phyloP scores from a whole-genome alignment of 2,113 vertebrate species.

The Quiscalus mexicanus region DNA sequence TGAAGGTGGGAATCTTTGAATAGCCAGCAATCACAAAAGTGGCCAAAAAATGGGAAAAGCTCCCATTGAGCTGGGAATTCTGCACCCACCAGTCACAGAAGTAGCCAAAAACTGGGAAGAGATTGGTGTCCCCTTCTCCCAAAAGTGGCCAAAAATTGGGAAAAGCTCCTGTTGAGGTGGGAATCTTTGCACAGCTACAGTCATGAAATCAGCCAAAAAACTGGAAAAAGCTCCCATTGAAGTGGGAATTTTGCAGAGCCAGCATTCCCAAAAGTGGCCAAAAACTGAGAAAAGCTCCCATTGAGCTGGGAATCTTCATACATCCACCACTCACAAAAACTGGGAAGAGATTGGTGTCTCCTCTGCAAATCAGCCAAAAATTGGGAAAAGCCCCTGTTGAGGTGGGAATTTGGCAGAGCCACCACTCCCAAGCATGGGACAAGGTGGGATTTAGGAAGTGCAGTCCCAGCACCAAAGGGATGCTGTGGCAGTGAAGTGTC shows the following conservation, averaged over 20 bases:
- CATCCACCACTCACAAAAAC: not conserved
- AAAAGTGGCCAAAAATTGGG: rapidly evolving
- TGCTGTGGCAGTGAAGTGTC: rapidly evolving
- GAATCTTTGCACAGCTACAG: rapidly evolving
- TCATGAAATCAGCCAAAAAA: rapidly evolving
- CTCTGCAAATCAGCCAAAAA: not conserved
- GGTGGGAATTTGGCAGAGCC: not conserved
- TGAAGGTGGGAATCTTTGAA: not conserved
- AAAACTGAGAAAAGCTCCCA: not conserved
- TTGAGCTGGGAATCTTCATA: too few relatives aligned
- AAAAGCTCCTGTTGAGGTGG: rapidly evolving
- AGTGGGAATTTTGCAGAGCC: not conserved
- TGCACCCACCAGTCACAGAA: not conserved
- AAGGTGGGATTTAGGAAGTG: rapidly evolving
- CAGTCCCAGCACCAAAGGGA: rapidly evolving
- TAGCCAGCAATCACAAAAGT: rapidly evolving
- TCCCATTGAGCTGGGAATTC: not conserved
- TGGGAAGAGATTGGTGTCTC: too few relatives aligned
- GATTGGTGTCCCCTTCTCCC: too few relatives aligned
- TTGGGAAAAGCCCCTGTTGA: rapidly evolving
- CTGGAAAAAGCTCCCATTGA: too few relatives aligned
- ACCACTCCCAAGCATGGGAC: not conserved
- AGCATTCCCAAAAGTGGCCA: too few relatives aligned
- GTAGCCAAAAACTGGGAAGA: too few relatives aligned
- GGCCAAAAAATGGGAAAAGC: not conserved